Percentiles rank a stretch among this genome's conserved stretches.
Conservation (phyloP, 2,888 invertebrate genomes). For the Serrognathus titanus region DNA sequence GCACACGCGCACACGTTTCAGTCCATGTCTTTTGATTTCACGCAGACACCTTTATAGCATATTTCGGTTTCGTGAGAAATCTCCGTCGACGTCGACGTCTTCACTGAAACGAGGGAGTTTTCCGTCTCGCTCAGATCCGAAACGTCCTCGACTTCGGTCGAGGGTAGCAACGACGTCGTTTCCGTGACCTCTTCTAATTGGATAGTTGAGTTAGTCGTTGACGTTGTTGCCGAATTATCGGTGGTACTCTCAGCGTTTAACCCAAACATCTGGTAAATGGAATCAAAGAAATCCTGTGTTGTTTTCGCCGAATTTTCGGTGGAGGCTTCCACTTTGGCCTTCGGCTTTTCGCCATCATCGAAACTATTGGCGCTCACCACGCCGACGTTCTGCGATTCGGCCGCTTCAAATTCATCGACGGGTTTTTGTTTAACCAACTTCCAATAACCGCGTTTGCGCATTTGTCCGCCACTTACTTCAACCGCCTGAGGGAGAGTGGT, state of each 20-base stretch:
- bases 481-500: not conserved
- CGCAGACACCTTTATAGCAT: conserved; percentile 80
- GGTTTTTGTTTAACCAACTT: conserved; percentile 63
- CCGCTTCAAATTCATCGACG: conserved; percentile 68
- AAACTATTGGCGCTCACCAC: conserved; percentile 36
- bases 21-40: conserved; percentile 55
- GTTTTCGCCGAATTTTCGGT: conserved; percentile 9
- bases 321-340: not conserved
- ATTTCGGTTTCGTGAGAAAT: conserved; percentile 85
- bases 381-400: conserved; percentile 74
- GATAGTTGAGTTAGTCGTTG: not conserved
- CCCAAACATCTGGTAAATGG: conserved; percentile 45
- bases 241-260: conserved; percentile 22
- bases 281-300: conserved; percentile 37
- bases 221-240: not conserved
- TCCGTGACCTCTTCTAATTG: not conserved
- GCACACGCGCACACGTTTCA: not conserved
- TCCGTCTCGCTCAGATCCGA: conserved; percentile 4
- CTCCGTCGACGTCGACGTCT: conserved; percentile 79
- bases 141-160: conserved; percentile 11
- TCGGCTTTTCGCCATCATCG: conserved; percentile 43
- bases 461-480: not conserved
- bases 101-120: conserved; percentile 40
- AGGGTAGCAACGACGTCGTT: conserved; percentile 16
- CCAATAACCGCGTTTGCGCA: conserved; percentile 65